phyloP scores from a whole-genome alignment of 2,888 invertebrate species.

The Andrena chrysosceles region DNA sequence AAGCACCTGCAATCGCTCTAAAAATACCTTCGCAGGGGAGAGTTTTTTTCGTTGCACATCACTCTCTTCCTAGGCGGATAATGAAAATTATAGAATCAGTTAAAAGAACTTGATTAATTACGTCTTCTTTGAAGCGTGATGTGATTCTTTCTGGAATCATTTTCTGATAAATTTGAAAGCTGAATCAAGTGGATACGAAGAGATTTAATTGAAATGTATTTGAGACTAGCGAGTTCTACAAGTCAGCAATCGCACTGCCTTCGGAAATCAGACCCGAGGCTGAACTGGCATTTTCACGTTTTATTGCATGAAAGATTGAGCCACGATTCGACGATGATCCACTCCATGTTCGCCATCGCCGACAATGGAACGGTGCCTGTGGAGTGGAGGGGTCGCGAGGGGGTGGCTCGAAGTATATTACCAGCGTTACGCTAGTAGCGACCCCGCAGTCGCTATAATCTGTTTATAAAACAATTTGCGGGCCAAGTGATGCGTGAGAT shows the following conservation, averaged over 20 bases:
- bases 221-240: background rate
- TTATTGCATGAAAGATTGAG: slow-evolving; percentile 26
- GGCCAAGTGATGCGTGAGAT: slow-evolving; percentile 89
- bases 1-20: background rate
- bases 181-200: no score
- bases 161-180: no score
- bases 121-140: no score
- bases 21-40: background rate
- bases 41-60: no score
- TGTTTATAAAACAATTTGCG: slow-evolving; percentile 93
- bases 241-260: slow-evolving; percentile 25
- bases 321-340: slow-evolving; percentile 21
- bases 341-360: slow-evolving; percentile 38
- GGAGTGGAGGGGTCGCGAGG: slow-evolving; percentile 39
- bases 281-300: slow-evolving; percentile 1
- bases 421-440: slow-evolving; percentile 78
- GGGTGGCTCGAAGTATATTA: slow-evolving; percentile 72
- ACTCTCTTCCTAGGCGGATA: no score
- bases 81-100: no score
- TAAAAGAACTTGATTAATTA: no score
- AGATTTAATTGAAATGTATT: no score
- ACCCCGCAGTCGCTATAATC: slow-evolving; percentile 89
- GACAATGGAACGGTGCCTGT: slow-evolving; percentile 58
- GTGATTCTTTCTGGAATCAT: no score
- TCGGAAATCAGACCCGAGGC: background rate